Conservation (phyloP, 2,888 invertebrate genomes). For the Polyommatus icarus region DNA sequence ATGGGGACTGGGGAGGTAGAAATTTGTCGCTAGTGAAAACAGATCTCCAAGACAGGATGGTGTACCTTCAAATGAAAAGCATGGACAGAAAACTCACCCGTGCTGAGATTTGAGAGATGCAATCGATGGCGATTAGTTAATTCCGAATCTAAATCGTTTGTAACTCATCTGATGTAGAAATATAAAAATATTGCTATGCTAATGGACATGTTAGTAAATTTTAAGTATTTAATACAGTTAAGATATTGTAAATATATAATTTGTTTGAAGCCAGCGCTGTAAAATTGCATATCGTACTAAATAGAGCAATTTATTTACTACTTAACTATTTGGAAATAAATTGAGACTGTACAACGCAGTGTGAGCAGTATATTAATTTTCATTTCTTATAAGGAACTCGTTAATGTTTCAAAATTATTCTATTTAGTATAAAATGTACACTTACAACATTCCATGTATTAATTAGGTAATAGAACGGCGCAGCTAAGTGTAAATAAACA, state of each 20-base stretch:
- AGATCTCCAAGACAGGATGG: background rate
- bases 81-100: background rate
- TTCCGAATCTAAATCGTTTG: background rate
- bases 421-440: conserved; percentile 60
- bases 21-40: conserved; percentile 9
- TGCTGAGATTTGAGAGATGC: background rate
- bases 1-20: background rate
- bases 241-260: conserved; percentile 29
- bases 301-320: conserved; percentile 29
- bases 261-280: conserved; percentile 13
- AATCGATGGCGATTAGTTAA: background rate
- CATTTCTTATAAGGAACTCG: background rate
- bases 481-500: conserved; percentile 71
- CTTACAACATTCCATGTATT: conserved; percentile 72
- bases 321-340: conserved; percentile 15
- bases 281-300: conserved; percentile 28
- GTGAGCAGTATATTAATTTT: background rate
- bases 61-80: background rate
- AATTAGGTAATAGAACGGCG: conserved; percentile 56
- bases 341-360: background rate
- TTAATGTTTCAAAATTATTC: conserved; percentile 29
- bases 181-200: conserved; percentile 17
- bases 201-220: conserved; percentile 25
- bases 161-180: conserved; percentile 8
- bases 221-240: conserved; percentile 28